Base-by-base conservation (phyloP, 1,140 invertebrate genomes). In the Gryon sp. region DNA sequence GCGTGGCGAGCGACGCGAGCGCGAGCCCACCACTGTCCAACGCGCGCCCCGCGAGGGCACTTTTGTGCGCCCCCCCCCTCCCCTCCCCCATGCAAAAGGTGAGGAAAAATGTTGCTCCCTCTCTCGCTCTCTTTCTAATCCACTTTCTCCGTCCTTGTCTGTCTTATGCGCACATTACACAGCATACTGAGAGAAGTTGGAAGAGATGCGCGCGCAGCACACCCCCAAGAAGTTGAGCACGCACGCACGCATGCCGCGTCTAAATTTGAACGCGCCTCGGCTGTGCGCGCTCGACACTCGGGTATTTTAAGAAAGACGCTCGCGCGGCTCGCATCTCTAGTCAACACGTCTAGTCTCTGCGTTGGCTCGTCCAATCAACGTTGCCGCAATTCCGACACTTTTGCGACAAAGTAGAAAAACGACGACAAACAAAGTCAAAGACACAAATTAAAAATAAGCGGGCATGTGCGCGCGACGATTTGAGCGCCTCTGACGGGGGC, bases 261-360 rank as follows among this genome's bases (percentile, higher is more conserved):
- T 82, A 83, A 84, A 84, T 83, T 83, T 83, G 80, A 84, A 81
- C 80, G 72, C 68, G 68, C 43, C 46, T 41, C 55, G 60, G 70
- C 40, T 59, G n/a, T n/a, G 50, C 79, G 75, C 79, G 73, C 59
- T 48, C 20, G 20, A n/a, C 24, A 43, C 70, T 57, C 73, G 78
- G n/a, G 78, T 83, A 84, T 82, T 83, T 82, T 81, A 80, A 81
- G 77, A 82, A 76, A 78, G 68, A 76, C 81, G 55, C 76, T 72
- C 76, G 32, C 41, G 41, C 78, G 66, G 20, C 66, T 75, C 69
- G 62, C 80, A 80, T 83, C n/a, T n/a, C 82, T 84, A 84, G 82
- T 84, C 82, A 82, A 80, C 80, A 62, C 63, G 77, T 82, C 81
- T 83, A 82, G 82, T 82, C 81, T 62, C 82, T 83, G 55, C 18